Percentiles rank a stretch among this genome's conserved stretches.
Evolutionary conservation across 2,888 invertebrate genomes (phyloP).

Genomic region (Meiosimyza platycephala): DNA sequence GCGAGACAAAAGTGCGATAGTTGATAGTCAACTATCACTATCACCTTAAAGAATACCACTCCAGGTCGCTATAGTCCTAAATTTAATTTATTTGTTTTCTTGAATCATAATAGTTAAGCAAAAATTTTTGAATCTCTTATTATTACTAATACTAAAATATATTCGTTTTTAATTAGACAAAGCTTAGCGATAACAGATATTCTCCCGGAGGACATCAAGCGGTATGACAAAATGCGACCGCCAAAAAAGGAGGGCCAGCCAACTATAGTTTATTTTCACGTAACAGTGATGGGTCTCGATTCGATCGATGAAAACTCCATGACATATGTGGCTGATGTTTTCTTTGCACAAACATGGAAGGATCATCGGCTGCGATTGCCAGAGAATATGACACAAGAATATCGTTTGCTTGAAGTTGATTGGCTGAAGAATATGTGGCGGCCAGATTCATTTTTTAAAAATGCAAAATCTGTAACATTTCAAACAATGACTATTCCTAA

Average conservation of each 20-base stretch:
- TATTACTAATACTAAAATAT: not conserved
- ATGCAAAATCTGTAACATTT: conserved; percentile 92
- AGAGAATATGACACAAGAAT: conserved; percentile 93
- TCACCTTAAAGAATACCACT: no score
- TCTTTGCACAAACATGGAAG: conserved; percentile 94
- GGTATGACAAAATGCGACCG: conserved; percentile 93
- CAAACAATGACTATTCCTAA: conserved; percentile 96
- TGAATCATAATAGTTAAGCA: no score
- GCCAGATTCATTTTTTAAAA: conserved; percentile 94
- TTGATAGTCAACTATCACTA: no score
- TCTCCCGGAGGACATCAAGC: conserved; percentile 85
- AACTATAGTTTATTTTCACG: conserved; percentile 90
- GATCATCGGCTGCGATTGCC: conserved; percentile 86
- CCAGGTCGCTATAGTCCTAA: no score
- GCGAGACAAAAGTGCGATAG: no score
- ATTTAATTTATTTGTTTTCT: no score
- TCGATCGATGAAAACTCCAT: conserved; percentile 96
- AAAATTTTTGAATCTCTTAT: no score
- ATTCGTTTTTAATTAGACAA: conserved; percentile 51
- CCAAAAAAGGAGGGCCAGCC: conserved; percentile 90
- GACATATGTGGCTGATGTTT: conserved; percentile 93
- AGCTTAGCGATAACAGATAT: conserved; percentile 86
- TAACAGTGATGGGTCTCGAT: conserved; percentile 94
- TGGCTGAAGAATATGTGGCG: conserved; percentile 95
- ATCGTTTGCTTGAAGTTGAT: conserved; percentile 86